Evolutionary conservation across 2,888 invertebrate species (phyloP).

Genomic region (Aspidiotus destructor): DNA sequence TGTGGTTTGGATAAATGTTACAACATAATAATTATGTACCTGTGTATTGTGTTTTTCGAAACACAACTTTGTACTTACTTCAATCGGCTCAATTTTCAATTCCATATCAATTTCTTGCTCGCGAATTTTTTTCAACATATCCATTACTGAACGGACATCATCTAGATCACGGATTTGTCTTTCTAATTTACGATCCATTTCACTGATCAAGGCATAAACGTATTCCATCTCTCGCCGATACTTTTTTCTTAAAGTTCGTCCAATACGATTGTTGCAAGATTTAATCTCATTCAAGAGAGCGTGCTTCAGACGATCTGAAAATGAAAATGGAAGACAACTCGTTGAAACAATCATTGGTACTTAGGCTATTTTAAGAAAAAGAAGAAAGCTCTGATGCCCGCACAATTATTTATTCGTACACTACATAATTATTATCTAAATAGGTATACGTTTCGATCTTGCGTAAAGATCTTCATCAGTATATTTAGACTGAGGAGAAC

Average conservation of each 20-base stretch:
- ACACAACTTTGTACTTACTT: constrained; percentile 48
- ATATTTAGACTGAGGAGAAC: too few relatives aligned
- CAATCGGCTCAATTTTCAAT: constrained; percentile 82
- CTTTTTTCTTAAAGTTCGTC: constrained; percentile 78
- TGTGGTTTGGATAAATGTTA: too few relatives aligned
- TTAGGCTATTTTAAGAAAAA: too few relatives aligned
- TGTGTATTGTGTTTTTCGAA: too few relatives aligned
- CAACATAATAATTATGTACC: too few relatives aligned
- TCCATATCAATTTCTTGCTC: constrained; percentile 96
- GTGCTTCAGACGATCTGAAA: constrained; percentile 57
- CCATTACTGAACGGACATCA: constrained; percentile 88
- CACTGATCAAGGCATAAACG: constrained; percentile 83
- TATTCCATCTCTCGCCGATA: constrained; percentile 88
- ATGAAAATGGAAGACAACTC: too few relatives aligned
- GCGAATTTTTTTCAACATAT: constrained; percentile 80
- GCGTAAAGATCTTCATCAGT: too few relatives aligned
- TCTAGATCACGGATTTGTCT: constrained; percentile 84
- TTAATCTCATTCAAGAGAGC: constrained; percentile 74
- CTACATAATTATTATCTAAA: too few relatives aligned
- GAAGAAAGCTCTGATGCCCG: too few relatives aligned
- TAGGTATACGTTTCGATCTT: too few relatives aligned
- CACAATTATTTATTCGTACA: too few relatives aligned
- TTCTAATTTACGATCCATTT: constrained; percentile 80
- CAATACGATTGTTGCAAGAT: constrained; percentile 67
- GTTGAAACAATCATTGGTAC: too few relatives aligned